A percentile compares a stretch with the other conserved stretches of the same genome.
Evolutionary conservation across 2,888 invertebrate genomes (phyloP).

Genomic region (Lamellibrachia satsuma): DNA sequence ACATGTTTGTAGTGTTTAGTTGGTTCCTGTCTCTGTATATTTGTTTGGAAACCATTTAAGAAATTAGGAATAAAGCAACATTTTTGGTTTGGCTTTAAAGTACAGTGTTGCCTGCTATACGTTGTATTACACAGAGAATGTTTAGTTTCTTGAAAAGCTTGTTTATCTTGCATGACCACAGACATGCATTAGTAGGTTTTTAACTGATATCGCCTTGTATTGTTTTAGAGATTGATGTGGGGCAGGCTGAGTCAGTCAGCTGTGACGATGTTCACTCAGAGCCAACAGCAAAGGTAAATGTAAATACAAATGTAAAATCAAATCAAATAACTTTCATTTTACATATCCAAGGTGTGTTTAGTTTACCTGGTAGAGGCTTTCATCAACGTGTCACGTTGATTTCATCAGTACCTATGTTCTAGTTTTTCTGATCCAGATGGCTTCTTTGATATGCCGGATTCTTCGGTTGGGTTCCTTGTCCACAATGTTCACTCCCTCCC

Average conservation of each 20-base stretch:
- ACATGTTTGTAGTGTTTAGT: background rate
- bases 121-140: background rate
- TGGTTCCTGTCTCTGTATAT: background rate
- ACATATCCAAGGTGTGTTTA: no score
- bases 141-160: background rate
- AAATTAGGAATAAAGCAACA: no score
- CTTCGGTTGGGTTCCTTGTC: no score
- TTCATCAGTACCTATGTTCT: no score
- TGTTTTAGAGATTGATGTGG: background rate
- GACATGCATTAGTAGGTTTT: background rate
- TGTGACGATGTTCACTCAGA: background rate
- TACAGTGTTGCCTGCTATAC: background rate
- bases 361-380: no score
- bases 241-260: background rate
- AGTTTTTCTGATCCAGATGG: no score
- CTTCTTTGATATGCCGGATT: no score
- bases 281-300: background rate
- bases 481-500: no score
- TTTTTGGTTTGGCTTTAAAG: no score
- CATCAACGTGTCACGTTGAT: no score
- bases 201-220: background rate
- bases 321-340: background rate
- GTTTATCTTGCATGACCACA: background rate
- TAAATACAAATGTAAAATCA: background rate
- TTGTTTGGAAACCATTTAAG: background rate